phyloP scores from a whole-genome alignment of 2,797 vertebrate species.

The Erpetoichthys calabaricus region DNA sequence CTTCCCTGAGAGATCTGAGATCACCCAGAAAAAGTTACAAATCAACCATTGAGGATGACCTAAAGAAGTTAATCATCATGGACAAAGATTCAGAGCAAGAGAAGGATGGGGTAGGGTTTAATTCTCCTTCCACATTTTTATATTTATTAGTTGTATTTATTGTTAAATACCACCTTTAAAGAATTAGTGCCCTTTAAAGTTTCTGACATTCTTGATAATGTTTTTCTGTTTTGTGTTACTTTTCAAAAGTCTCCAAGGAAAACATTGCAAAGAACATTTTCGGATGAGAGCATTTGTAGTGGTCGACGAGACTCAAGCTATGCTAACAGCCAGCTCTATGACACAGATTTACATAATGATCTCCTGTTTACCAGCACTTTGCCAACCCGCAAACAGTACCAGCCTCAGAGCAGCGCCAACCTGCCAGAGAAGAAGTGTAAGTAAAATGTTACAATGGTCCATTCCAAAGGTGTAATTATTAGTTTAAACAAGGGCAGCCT shows the following conservation, averaged over 20 bases:
- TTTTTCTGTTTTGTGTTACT: no score
- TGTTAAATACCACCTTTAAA: no score
- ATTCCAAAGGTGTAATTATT: neutral
- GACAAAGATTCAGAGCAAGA: slow-evolving; percentile 54
- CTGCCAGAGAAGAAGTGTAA: slow-evolving; percentile 63
- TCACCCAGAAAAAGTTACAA: slow-evolving; percentile 76
- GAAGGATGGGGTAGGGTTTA: slow-evolving; percentile 43
- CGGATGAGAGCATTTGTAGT: slow-evolving; percentile 80
- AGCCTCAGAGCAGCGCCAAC: slow-evolving; percentile 26
- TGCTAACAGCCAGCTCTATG: slow-evolving; percentile 39
- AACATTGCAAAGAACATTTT: slow-evolving; percentile 72
- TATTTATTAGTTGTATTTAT: no score
- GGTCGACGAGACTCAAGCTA: slow-evolving; percentile 66
- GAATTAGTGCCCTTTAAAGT: no score
- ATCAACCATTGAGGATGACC: slow-evolving; percentile 79
- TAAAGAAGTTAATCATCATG: slow-evolving; percentile 89
- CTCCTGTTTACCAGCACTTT: slow-evolving; percentile 74
- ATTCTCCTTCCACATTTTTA: neutral
- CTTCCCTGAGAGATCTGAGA: slow-evolving; percentile 76
- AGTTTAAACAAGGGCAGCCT: neutral
- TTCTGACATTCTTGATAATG: neutral
- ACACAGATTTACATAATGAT: slow-evolving; percentile 46
- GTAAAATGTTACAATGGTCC: slow-evolving; percentile 8
- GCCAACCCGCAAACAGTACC: slow-evolving; percentile 58
- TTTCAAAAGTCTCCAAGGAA: slow-evolving; percentile 58